phyloP scores from a whole-genome alignment of 2,113 vertebrate genomes.

The cat (Felis catus) region F.catus_Fca126_mat1.0 CM031412.1:127090001-127090500 shows the following conservation, averaged over 20 bases:
- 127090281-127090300: not conserved
- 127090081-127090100: not conserved
- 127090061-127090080: not conserved
- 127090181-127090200: not conserved
- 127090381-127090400: not conserved
- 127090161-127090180: not conserved
- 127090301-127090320: not conserved
- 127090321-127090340: not conserved
- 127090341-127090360: not conserved
- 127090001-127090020: not conserved
- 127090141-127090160: not conserved
- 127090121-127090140: not conserved
- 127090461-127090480: not conserved
- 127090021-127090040: not conserved
- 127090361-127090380: not conserved
- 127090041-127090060: not conserved
- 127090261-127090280: not conserved
- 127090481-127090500: not conserved
- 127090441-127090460: not conserved
- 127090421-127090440: not conserved
- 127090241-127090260: not conserved
- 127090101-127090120: not conserved
- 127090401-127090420: not conserved
- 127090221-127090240: not conserved
- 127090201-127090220: not conserved